A percentile compares a stretch with the other conserved stretches of the same genome.
These are phyloP conservation scores for Chiridota heheva DNA, from an alignment of 35 echinoderm and acorn worm genomes.

Conservation along the genomic window DNA sequence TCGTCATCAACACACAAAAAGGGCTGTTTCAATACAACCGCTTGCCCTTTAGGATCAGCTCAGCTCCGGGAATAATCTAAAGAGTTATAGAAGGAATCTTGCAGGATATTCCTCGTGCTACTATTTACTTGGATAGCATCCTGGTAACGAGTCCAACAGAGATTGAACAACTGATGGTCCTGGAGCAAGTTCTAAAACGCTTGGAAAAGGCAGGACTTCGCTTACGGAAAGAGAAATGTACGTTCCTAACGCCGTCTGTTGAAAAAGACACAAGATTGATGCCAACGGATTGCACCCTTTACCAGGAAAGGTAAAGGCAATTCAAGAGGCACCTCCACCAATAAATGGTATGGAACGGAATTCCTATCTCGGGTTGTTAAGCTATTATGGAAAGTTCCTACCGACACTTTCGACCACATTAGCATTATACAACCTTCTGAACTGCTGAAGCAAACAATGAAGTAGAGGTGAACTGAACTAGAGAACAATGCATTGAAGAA, in stretches of 20 bases:
- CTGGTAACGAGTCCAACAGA: conserved; percentile 13
- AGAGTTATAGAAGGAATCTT: conserved; percentile 33
- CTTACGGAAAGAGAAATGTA: conserved; percentile 44
- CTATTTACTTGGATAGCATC: conserved; percentile 43
- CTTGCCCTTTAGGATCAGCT: conserved; percentile 37
- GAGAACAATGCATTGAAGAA: conserved; percentile 25
- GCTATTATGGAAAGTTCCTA: conserved; percentile 54
- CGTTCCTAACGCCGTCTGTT: conserved; percentile 34
- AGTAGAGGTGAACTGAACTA: conserved; percentile 31
- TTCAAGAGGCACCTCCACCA: conserved; percentile 47
- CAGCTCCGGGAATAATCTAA: conserved; percentile 51
- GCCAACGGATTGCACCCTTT: conserved; percentile 32
- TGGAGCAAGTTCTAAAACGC: conserved; percentile 19
- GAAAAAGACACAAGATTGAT: conserved; percentile 68
- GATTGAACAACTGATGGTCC: conserved; percentile 2
- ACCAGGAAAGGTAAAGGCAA: conserved; percentile 18
- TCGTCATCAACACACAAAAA: conserved; percentile 59
- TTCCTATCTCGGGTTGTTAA: conserved; percentile 44
- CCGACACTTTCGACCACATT: conserved; percentile 27
- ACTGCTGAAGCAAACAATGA: neutral
- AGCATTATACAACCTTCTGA: conserved; percentile 25
- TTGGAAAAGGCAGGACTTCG: conserved; percentile 35
- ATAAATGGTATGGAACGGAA: conserved; percentile 54
- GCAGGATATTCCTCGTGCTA: conserved; percentile 29
- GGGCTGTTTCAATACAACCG: conserved; percentile 47